Percentiles rank a stretch among this genome's conserved stretches.
These are phyloP conservation scores for Sebastes glaucus DNA, from an alignment of 2,797 vertebrate genomes.

Conservation along the genomic window DNA sequence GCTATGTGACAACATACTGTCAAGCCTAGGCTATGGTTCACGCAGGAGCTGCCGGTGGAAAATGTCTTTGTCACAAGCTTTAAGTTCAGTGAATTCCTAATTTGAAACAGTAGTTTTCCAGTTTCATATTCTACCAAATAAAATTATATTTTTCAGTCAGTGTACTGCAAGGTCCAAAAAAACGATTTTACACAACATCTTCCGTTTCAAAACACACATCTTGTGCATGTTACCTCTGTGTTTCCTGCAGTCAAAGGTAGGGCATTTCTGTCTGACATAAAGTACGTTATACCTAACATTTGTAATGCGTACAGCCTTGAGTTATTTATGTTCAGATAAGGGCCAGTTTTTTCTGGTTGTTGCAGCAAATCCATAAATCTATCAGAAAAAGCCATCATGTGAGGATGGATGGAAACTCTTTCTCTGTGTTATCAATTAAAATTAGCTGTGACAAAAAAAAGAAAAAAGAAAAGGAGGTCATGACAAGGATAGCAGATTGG, in stretches of 20 bases:
- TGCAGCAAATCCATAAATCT: not conserved
- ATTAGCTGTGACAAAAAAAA: not conserved
- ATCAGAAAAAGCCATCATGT: not conserved
- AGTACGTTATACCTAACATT: not conserved
- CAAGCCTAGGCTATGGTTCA: too few relatives aligned
- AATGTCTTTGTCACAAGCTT: not conserved
- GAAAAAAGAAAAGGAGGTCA: not conserved
- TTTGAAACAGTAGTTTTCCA: not conserved
- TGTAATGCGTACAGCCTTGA: not conserved
- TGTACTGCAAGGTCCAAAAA: not conserved
- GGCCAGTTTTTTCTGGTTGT: not conserved
- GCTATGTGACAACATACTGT: too few relatives aligned
- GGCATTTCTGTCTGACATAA: not conserved
- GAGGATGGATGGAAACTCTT: not conserved
- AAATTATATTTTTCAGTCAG: not conserved
- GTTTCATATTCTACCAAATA: not conserved
- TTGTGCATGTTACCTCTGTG: not conserved
- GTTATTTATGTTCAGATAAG: not conserved
- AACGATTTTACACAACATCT: not conserved
- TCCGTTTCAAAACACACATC: not conserved
- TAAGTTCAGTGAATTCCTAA: not conserved
- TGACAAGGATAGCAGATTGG: not conserved
- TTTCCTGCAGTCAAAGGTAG: not conserved
- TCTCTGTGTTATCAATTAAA: not conserved
- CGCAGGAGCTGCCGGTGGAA: too few relatives aligned